phyloP scores from a whole-genome alignment of 1,140 invertebrate species.

The Camponotus floridanus region DNA sequence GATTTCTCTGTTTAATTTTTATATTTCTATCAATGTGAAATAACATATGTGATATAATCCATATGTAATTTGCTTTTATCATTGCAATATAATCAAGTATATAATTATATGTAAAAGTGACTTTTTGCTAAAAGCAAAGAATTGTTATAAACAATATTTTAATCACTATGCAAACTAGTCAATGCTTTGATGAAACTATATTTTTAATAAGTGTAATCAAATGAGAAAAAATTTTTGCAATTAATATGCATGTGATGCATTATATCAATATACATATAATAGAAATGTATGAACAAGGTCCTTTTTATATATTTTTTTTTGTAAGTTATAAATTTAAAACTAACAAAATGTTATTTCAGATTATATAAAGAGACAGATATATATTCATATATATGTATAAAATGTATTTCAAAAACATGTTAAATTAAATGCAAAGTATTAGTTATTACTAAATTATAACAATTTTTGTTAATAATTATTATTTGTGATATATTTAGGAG shows the following conservation, averaged over 20 bases:
- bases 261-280: not conserved
- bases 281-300: not conserved
- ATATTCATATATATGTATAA: slow-evolving; percentile 21
- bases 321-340: slow-evolving; percentile 48
- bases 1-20: not conserved
- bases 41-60: not conserved
- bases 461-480: slow-evolving; percentile 53
- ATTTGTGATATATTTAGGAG: slow-evolving; percentile 35
- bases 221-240: not conserved
- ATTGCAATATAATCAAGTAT: not conserved
- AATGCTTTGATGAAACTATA: slow-evolving; percentile 26
- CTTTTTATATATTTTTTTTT: slow-evolving; percentile 50
- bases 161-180: slow-evolving; percentile 38
- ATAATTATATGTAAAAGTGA: slow-evolving; percentile 27
- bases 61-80: slow-evolving; percentile 30
- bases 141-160: slow-evolving; percentile 27
- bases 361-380: slow-evolving; percentile 15
- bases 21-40: not conserved
- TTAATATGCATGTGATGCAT: slow-evolving; percentile 28
- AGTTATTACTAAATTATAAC: slow-evolving; percentile 21
- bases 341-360: slow-evolving; percentile 25
- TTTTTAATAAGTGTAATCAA: slow-evolving; percentile 9
- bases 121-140: slow-evolving; percentile 16
- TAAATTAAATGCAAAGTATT: slow-evolving; percentile 48
- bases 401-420: slow-evolving; percentile 33